These are phyloP conservation scores for Hyposoter dolosus DNA, from an alignment of 2,888 invertebrate species.

Conservation along the genomic window DNA sequence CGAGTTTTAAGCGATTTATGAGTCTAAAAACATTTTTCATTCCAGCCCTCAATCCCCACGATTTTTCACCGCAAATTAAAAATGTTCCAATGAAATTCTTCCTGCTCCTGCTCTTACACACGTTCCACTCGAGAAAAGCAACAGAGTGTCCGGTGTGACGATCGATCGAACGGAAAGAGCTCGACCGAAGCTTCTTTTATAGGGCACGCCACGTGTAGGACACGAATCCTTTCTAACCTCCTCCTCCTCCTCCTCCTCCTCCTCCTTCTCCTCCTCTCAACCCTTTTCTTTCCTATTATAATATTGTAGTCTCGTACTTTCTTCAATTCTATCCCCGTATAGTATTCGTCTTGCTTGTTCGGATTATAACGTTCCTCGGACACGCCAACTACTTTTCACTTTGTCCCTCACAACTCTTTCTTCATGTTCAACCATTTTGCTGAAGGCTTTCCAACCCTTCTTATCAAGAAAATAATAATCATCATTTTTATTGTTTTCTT, in stretches of 20 bases:
- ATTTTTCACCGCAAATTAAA: neutral
- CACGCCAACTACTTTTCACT: conserved; percentile 75
- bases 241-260: neutral
- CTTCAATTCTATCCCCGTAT: conserved; percentile 61
- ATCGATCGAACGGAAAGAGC: conserved; percentile 49
- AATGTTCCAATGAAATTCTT: neutral
- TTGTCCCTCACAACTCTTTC: conserved; percentile 61
- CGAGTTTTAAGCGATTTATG: conserved; percentile 41
- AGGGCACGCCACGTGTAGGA: conserved; percentile 70
- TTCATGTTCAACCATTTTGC: conserved; percentile 50
- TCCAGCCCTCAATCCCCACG: neutral
- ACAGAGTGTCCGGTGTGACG: conserved; percentile 49
- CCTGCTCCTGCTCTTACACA: neutral
- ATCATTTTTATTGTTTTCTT: neutral
- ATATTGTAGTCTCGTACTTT: conserved; percentile 64
- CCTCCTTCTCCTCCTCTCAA: neutral
- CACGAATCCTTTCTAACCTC: conserved; percentile 55
- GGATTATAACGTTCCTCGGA: conserved; percentile 80
- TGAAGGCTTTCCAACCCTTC: conserved; percentile 7
- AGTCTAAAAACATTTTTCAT: neutral
- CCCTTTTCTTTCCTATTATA: conserved; percentile 65
- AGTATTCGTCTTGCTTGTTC: conserved; percentile 79
- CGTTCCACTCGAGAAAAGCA: conserved; percentile 31
- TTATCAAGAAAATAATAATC: conserved; percentile 13
- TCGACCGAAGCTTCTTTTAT: conserved; percentile 39